phyloP scores from a whole-genome alignment of 2,797 vertebrate species.

The Chromis chromis region DNA sequence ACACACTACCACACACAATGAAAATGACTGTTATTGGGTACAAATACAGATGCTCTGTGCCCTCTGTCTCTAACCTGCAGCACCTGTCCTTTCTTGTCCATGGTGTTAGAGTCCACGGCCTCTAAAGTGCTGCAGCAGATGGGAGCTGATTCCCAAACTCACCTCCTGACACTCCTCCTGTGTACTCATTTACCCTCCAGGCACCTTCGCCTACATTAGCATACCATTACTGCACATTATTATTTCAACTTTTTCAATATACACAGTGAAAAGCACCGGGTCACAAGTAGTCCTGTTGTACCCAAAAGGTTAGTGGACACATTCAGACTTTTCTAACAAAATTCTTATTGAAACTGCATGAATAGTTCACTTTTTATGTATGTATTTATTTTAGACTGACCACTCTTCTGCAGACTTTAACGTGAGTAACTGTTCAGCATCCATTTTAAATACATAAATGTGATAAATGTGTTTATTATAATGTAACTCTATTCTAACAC shows the following conservation, averaged over 20 bases:
- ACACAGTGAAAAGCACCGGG: background rate
- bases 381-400: too few relatives aligned
- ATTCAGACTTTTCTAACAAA: conserved; percentile 1
- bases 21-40: conserved; percentile 30
- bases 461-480: too few relatives aligned
- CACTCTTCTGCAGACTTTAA: too few relatives aligned
- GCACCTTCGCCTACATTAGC: conserved; percentile 69
- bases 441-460: too few relatives aligned
- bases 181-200: conserved; percentile 75
- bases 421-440: too few relatives aligned
- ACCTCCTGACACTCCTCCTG: conserved; percentile 71
- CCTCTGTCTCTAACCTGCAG: conserved; percentile 41
- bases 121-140: conserved; percentile 68
- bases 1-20: conserved; percentile 24
- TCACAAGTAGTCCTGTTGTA: background rate
- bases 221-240: conserved; percentile 65
- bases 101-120: conserved; percentile 56
- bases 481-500: too few relatives aligned
- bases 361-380: too few relatives aligned
- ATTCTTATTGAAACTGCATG: too few relatives aligned
- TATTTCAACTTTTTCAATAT: conserved; percentile 33
- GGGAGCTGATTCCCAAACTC: conserved; percentile 67
- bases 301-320: background rate
- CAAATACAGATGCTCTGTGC: conserved; percentile 49
- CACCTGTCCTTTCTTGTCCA: conserved; percentile 76